Evolutionary conservation across 2,888 invertebrate species (phyloP), one percentile per base, ranked within the genome.

Genomic region (Belgica antarctica): DNA sequence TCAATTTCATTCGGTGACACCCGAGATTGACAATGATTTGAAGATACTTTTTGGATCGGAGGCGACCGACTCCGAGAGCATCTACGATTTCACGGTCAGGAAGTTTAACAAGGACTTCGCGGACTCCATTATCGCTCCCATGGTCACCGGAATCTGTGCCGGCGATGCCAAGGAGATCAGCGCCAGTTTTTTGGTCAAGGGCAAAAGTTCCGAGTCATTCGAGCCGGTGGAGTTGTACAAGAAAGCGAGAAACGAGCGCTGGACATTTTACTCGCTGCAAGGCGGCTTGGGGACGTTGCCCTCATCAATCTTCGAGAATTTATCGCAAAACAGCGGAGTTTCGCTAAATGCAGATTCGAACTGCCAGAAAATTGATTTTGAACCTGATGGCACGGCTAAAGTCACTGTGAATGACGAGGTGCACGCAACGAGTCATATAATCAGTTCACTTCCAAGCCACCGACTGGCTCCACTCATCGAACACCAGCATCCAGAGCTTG

Each of bases 61-160:
- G 24, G 74, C 75, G 61, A 73, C 78, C 0, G 81, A 81, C 0
- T 96, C 96, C 77, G 96, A 96, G 77, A 88, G 90, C 17, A 87
- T 95, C 72, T 89, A 94, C 76, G 86, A 86, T 76, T 96, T 96
- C 77, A 84, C 87, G 0, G 82, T 85, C 71, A 82, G 95, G 17
- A 82, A 95, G 68, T 88, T 94, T 76, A 92, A 93, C 10, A 81
- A 81, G 72, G 92, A 95, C 77, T 79, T 95, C 17, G 95, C 96
- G 0, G 90, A 94, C 74, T 92, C 91, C 81, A 84, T 89, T 0
- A 86, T 93, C 52, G 89, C 94, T 75, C 89, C 96, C 0, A 82
- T 97, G 83, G 88, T 95, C 73, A 90, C 95, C 78, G 97, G 97
- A 0, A 92, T 97, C 73, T 95, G 91, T 82, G 96, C 94, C 0